Evolutionary conservation across 2,797 vertebrate genomes (phyloP), one percentile per base, ranked within the genome.

Genomic region (Semaprochilodus insignis): DNA sequence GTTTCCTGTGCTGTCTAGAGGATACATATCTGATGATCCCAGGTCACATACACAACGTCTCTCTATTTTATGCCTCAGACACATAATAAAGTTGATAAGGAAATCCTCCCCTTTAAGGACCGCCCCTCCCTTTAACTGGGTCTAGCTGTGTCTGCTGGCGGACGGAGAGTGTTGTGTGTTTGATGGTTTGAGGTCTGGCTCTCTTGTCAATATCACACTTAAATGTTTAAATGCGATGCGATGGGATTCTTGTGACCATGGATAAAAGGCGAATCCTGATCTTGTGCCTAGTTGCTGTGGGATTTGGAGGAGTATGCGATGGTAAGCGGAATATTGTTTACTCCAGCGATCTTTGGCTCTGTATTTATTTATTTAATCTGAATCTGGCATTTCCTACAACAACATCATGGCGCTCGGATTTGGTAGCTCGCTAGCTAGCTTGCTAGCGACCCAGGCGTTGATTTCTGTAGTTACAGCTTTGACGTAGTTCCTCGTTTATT

Each of bases 211-310:
- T 75, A 80, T 75, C 71, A 65, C 77, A 54, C 71, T 73, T 80
- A 69, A 83, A 79, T 16, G 63, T 54, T 80, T 51, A 23, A 36
- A 63, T 84, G 82, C 79, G 84, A 93, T 93, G 92, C 91, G 79
- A 90, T 86, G 90, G 85, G 88, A 90, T 63, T 92, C 81, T 36
- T 86, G 88, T 85, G 91, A 93, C 80, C 87, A 95, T 95, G 95
- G 92, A 91, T 88, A 88, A 90, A 83, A 76, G 87, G 21, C 77
- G 82, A 83, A 84, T 91, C 4, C 69, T 86, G 81, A 80, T 92
- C 14, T 80, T 89, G 23, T 80, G 88, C 75, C 40, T 92, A 4
- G 69, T 88, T 16, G 88, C 92, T 8, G 44, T 78, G 13, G 87
- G 89, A 54, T 78, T 92, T 70, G 90, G 86, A 83, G 51, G 80